phyloP scores from a whole-genome alignment of 2,888 invertebrate genomes.

The Orthosia gracilis region DNA sequence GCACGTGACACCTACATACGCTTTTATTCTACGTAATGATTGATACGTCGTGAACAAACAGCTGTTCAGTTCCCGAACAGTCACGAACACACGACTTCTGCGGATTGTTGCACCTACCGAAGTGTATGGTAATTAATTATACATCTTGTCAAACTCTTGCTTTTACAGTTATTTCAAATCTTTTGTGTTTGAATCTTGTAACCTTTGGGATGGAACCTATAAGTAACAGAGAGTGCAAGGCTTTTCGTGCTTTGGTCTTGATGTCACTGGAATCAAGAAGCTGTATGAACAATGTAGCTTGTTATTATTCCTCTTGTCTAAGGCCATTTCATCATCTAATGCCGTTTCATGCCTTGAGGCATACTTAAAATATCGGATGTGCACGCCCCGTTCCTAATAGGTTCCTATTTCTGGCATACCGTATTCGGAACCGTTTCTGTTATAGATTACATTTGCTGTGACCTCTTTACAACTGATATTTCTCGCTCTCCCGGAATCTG shows the following conservation, averaged over 20 bases:
- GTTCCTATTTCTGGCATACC: not conserved
- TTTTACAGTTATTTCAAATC: not conserved
- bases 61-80: constrained; percentile 55
- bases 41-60: constrained; percentile 63
- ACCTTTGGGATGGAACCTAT: not conserved
- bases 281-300: not conserved
- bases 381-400: constrained; percentile 3
- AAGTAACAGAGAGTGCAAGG: not conserved
- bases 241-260: not conserved
- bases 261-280: not conserved
- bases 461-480: constrained; percentile 44
- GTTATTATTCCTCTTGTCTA: not conserved
- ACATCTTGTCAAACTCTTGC: constrained; percentile 29
- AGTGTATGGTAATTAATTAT: constrained; percentile 38
- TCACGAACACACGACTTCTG: constrained; percentile 70
- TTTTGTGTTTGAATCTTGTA: constrained; percentile 5
- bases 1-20: constrained; percentile 46
- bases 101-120: constrained; percentile 27
- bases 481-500: constrained; percentile 21
- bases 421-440: constrained; percentile 7
- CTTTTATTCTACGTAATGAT: constrained; percentile 54
- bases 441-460: constrained; percentile 15
- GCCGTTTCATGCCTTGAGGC: not conserved
- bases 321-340: not conserved
- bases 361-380: not conserved